Conservation (phyloP, 2,888 invertebrate species). For the Abscondita cerata region DNA sequence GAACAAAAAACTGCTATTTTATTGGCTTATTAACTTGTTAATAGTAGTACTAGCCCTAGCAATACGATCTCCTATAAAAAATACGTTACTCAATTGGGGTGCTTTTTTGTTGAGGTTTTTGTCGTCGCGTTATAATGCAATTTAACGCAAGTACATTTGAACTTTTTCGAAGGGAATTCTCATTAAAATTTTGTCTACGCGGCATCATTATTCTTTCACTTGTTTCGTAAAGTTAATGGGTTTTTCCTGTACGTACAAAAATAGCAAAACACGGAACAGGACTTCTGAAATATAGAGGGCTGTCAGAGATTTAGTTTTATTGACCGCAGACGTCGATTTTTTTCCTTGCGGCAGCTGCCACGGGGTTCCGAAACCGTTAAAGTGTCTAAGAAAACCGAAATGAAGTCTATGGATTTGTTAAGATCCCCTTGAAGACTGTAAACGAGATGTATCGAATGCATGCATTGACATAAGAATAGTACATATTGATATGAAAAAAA, state of each 20-base stretch:
- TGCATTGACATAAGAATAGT: slow-evolving; percentile 35
- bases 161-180: slow-evolving; percentile 5
- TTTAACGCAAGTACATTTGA: slow-evolving; percentile 14
- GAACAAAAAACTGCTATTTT: slow-evolving; percentile 36
- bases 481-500: slow-evolving; percentile 22
- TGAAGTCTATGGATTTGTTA: slow-evolving; percentile 36
- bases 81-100: slow-evolving; percentile 16
- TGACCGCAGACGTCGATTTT: slow-evolving; percentile 58
- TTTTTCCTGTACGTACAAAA: slow-evolving; percentile 42
- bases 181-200: slow-evolving; percentile 29
- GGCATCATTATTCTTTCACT: slow-evolving; percentile 31
- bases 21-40: slow-evolving; percentile 43
- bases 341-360: slow-evolving; percentile 35
- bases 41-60: slow-evolving; percentile 21
- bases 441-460: slow-evolving; percentile 55
- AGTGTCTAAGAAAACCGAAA: slow-evolving; percentile 49
- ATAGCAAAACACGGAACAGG: slow-evolving; percentile 45
- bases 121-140: neutral
- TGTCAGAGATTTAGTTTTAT: slow-evolving; percentile 58
- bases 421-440: slow-evolving; percentile 46
- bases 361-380: slow-evolving; percentile 48
- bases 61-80: slow-evolving; percentile 20
- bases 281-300: slow-evolving; percentile 51
- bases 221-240: slow-evolving; percentile 38
- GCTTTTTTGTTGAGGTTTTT: slow-evolving; percentile 22